Evolutionary conservation across 2,797 vertebrate species (phyloP), one percentile per base, ranked within the genome.

Genomic region (Loriculus beryllinus): DNA sequence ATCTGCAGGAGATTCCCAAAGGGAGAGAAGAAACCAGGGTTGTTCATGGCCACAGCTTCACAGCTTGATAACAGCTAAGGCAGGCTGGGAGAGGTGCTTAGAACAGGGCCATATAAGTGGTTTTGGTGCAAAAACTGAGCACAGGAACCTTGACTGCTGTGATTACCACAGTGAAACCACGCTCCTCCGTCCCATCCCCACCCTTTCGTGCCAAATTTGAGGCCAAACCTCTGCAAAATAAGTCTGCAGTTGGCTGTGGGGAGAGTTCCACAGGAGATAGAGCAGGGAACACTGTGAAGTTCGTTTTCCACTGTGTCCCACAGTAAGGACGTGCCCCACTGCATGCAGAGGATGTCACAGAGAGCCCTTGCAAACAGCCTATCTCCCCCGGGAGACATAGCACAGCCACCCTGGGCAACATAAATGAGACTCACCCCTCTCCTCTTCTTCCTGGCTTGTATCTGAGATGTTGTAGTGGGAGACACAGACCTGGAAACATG

Each of bases 361-460:
- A 29, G 37, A 75, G 11, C 39, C 28, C n/a, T 22, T 39, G 26
- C 33, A 51, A 18, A 7, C 12, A 31, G 60, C n/a, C 23, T 37
- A 10, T 14, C 1, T 15, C 26, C 57, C 15, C 26, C 13, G 18
- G 9, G 56, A 39, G 35, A 59, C 39, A 18, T 15, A 48, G 43
- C 37, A 45, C 40, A 14, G 10, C 39, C 62, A 42, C 40, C 52
- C 47, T 12, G 19, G 8, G 4, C 35, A 25, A 6, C 1, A 1
- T 4, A 39, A 21, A 29, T 3, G 12, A 31, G 70, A 97, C 98
- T 98, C 96, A 99, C 99, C 98, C 99, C 99, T 98, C 99, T 97
- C 96, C 99, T 98, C 97, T 99, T 99, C 97, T 99, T 99, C 90
- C 99, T 98, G 92, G 99, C 99, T 97, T 99, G 98, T 92, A 99